Percentiles rank a stretch among this genome's conserved stretches.
Conservation (phyloP, 2,113 vertebrate species). For the Macroglossus sobrinus region DNA sequence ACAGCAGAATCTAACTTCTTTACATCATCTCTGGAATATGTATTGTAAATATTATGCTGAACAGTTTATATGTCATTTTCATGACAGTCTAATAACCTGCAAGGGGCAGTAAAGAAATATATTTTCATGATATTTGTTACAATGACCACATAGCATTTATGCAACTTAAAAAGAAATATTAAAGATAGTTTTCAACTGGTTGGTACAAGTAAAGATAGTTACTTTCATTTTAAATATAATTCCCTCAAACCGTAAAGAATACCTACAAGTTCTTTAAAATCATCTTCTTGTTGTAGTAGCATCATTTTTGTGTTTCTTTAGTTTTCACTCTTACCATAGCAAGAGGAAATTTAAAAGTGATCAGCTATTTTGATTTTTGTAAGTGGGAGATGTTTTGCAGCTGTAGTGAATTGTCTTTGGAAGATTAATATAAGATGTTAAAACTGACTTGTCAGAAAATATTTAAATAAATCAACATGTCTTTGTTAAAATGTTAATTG, state of each 20-base stretch:
- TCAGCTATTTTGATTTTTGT: background rate
- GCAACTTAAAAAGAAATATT: background rate
- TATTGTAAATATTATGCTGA: background rate
- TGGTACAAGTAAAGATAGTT: background rate
- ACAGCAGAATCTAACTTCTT: background rate
- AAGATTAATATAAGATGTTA: background rate
- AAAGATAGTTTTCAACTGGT: background rate
- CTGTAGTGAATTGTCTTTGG: background rate
- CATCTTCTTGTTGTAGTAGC: background rate
- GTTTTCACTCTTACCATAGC: background rate
- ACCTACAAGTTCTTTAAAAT: background rate
- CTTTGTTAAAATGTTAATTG: background rate
- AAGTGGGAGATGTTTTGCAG: background rate
- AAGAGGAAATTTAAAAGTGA: background rate
- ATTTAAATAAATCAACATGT: background rate
- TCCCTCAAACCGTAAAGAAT: background rate
- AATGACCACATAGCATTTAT: background rate
- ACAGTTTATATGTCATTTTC: background rate
- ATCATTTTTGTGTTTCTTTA: background rate
- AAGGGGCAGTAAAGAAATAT: background rate
- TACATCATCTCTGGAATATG: background rate
- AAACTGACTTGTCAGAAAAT: background rate
- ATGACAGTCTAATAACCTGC: background rate
- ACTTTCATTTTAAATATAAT: slow-evolving; percentile 23
- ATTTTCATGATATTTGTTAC: background rate